phyloP scores from a whole-genome alignment of 2,797 vertebrate genomes.

The Pantherophis vulpinus region DNA sequence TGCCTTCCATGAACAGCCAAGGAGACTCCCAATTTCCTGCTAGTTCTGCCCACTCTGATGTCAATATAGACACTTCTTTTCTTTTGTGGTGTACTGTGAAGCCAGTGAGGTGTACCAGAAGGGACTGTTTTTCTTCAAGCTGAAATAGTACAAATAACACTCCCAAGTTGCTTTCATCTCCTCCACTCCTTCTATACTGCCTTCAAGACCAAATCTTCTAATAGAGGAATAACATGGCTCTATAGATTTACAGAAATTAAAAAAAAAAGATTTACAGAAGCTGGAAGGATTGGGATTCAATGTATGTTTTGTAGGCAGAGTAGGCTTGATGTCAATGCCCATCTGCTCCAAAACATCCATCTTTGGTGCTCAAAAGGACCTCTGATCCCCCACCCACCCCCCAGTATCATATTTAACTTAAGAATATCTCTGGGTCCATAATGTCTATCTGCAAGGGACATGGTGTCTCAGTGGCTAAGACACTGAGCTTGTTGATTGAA shows the following conservation, averaged over 20 bases:
- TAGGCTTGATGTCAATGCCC: neutral
- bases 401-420: neutral
- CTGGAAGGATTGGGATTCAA: neutral
- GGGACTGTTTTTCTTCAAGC: neutral
- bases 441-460: neutral
- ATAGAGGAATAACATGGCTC: neutral
- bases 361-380: neutral
- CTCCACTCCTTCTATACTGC: neutral
- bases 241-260: neutral
- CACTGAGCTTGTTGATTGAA: no score
- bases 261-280: neutral
- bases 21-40: slow-evolving; percentile 11
- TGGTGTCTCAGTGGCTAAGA: no score
- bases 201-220: neutral
- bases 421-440: neutral
- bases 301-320: neutral
- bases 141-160: neutral
- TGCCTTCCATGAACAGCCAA: neutral
- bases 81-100: neutral
- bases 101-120: neutral
- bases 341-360: neutral
- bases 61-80: slow-evolving; percentile 13
- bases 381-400: neutral
- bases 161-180: neutral
- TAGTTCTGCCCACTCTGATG: neutral